Evolutionary conservation across 2,113 vertebrate genomes (phyloP), one percentile per base, ranked within the genome.

Genomic region (Ctenodactylus gundi): DNA sequence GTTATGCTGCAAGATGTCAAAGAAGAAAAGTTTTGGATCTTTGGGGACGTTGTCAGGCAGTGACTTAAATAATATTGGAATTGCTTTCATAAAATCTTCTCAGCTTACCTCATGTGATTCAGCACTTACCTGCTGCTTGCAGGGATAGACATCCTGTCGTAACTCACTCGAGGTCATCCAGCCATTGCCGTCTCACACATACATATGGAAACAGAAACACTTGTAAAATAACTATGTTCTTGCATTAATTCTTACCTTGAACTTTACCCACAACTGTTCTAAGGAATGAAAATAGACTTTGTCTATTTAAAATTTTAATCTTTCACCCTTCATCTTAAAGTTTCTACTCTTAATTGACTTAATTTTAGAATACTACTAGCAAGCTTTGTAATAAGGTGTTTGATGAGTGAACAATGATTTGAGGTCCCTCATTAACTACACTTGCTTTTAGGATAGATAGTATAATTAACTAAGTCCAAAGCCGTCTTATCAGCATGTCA

Each of bases 401-500:
- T 97, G 92, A 97, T 97, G 96, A 97, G 94, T 95, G 89, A 97
- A 94, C 57, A 87, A 78, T 96, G 84, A 88, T 97, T 92, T 70
- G 41, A 97, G 64, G 21, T 78, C 72, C 68, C n/a, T 94, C 80
- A 76, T 96, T 97, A 97, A 91, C 60, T 84, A 94, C 20, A 95
- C 70, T 65, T 27, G 44, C 55, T 60, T 92, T 93, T 77, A 46
- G 29, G 8, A 41, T 73, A 62, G 88, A 65, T 96, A n/a, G n/a
- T n/a, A n/a, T 97, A 97, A 98, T 97, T 96, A 97, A 70, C 65
- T 80, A 94, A 96, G 80, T 96, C 78, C 82, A 92, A 95, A 96
- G 10, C 7, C 88, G 18, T 97, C 53, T 73, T 97, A 46, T 91
- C 75, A 78, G 51, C 88, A 93, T 53, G 73, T 34, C 83, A 82